These are phyloP conservation scores for Schizopygopsis malacanthus DNA, from an alignment of 2,797 vertebrate species.

Conservation along the genomic window DNA sequence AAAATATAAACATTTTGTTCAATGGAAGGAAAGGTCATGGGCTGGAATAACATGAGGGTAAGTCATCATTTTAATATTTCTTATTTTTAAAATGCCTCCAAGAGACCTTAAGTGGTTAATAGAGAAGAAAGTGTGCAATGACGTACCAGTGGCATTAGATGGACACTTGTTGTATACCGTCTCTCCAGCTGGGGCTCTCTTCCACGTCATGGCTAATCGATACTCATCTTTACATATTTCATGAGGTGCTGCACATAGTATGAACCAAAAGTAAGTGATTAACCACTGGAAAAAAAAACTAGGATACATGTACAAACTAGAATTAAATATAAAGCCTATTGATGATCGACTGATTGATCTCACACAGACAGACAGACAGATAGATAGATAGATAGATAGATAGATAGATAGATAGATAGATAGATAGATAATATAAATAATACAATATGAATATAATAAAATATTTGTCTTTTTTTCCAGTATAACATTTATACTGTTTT, in stretches of 20 bases:
- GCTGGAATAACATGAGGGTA: not conserved
- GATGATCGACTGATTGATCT: not conserved
- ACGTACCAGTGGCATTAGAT: constrained; percentile 91
- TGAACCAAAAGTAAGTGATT: not conserved
- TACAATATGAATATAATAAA: too few relatives aligned
- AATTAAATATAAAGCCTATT: constrained; percentile 63
- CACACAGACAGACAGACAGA: not conserved
- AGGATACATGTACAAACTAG: constrained; percentile 27
- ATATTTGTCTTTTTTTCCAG: too few relatives aligned
- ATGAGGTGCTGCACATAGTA: constrained; percentile 82
- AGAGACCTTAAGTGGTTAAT: not conserved
- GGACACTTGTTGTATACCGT: constrained; percentile 98
- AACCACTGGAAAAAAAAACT: not conserved
- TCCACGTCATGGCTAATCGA: constrained; percentile 90
- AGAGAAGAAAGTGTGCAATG: not conserved
- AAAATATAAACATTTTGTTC: not conserved
- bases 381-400: accelerated
- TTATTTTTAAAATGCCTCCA: not conserved
- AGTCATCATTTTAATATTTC: not conserved
- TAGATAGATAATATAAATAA: not conserved
- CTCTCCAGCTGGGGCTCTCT: constrained; percentile 93
- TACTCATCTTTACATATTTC: constrained; percentile 96
- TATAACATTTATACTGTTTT: too few relatives aligned
- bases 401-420: not conserved
- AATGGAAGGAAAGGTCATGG: not conserved